A percentile compares a stretch with the other conserved stretches of the same genome.
Conservation (phyloP, 2,888 invertebrate species). For the Drosophila setosimentum region DNA sequence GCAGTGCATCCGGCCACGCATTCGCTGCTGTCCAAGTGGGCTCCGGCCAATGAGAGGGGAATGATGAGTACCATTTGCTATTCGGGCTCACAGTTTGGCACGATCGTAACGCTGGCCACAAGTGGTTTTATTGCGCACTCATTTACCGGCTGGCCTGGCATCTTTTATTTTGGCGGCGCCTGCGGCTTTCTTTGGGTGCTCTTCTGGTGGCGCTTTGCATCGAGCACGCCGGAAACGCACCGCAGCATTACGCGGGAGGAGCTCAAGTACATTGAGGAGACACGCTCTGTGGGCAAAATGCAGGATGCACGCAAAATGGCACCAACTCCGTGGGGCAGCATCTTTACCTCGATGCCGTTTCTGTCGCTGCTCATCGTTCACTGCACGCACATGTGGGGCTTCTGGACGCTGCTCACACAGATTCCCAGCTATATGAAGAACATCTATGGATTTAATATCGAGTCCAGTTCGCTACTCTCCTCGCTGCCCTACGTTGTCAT, state of each 20-base stretch:
- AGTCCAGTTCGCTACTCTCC: constrained; percentile 89
- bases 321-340: constrained; percentile 90
- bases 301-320: constrained; percentile 64
- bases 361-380: constrained; percentile 91
- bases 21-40: constrained; percentile 90
- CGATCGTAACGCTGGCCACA: constrained; percentile 90
- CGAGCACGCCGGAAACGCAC: constrained; percentile 88
- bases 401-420: constrained; percentile 93
- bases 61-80: constrained; percentile 88
- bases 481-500: constrained; percentile 91
- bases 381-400: constrained; percentile 91
- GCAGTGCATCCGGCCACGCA: constrained; percentile 89
- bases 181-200: constrained; percentile 88
- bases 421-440: constrained; percentile 92
- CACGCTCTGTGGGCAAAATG: constrained; percentile 83
- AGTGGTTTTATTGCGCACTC: constrained; percentile 90
- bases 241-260: constrained; percentile 88
- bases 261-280: constrained; percentile 88
- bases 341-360: constrained; percentile 91
- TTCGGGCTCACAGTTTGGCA: constrained; percentile 92
- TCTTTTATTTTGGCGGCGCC: constrained; percentile 90
- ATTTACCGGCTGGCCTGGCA: constrained; percentile 90
- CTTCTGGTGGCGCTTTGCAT: constrained; percentile 88
- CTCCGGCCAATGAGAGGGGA: constrained; percentile 89
- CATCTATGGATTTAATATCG: constrained; percentile 90